Base-by-base conservation (phyloP, 1,140 invertebrate species). In the Leptopilina clavipes region DNA sequence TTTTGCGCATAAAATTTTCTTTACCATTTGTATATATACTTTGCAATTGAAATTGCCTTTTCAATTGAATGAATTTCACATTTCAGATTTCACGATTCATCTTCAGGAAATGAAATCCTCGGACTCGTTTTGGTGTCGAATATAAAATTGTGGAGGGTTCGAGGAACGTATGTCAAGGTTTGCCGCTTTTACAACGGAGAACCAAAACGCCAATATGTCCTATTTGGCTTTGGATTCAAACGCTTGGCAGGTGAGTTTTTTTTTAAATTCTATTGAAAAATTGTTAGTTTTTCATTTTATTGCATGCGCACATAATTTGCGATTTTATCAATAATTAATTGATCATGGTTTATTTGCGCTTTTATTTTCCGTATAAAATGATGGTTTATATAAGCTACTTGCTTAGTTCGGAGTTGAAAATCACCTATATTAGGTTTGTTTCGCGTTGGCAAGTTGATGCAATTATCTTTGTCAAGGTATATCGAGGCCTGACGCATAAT, bases 221-320 rank as follows among this genome's bases (percentile, higher is more conserved):
- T 91, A 90, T 81, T 86, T 91, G 59, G 89, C 89, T 75, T 82
- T 91, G 76, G 90, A 90, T 82, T 90, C 89, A 71, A 91, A 90
- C 71, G 88, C 90, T 54, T 91, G 90, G 90, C 90, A 90, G 90
- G 90, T 90, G 81, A 82, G 86, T 86, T 71, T 71, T 70, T n/a
- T 37, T 71, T 7, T 59, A 45, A 14, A 44, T 71, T 71, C 18
- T 75, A 44, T 12, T 3, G 9, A 10, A 25, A 59, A 11, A 59
- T 14, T 59, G 22, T 74, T 11, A 22, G 70, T 19, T 8, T 10
- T 22, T 11, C 1, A 11, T 44, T 44, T 6, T 31, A n/a, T n/a
- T n/a, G n/a, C 25, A 31, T 31, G 25, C 25, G 25, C 25, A 31
- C 1, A 40, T 31, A 31, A 31, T 31, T 31, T 31, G 25, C 1